These are phyloP conservation scores for Chrysochloris asiatica DNA, from an alignment of 2,113 vertebrate species.

Conservation along the genomic window DNA sequence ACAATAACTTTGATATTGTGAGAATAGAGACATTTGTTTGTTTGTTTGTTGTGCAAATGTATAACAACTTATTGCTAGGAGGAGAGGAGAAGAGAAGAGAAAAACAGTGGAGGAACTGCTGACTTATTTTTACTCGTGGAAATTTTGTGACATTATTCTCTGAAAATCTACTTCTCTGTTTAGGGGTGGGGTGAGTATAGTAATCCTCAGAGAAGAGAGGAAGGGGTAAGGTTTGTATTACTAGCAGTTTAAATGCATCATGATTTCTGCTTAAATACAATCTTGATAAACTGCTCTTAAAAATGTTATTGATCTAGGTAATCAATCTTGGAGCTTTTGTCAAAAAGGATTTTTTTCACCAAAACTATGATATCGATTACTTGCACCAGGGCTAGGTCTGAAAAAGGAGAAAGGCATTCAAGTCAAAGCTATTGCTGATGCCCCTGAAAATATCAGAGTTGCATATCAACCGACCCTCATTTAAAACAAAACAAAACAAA, in stretches of 20 bases:
- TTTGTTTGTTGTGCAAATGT: neutral
- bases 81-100: neutral
- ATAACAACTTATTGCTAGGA: neutral
- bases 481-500: neutral
- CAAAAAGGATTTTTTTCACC: constrained; percentile 67
- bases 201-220: constrained; percentile 16
- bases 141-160: constrained; percentile 7
- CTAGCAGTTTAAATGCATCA: constrained; percentile 74
- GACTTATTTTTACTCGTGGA: neutral
- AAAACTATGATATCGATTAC: constrained; percentile 76
- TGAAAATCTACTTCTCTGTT: constrained; percentile 36
- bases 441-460: constrained; percentile 46
- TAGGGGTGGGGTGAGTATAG: neutral
- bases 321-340: constrained; percentile 66
- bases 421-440: constrained; percentile 60
- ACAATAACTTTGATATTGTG: neutral
- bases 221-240: constrained; percentile 43
- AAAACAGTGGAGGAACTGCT: neutral
- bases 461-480: neutral
- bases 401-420: constrained; percentile 49
- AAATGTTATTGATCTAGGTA: constrained; percentile 54
- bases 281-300: constrained; percentile 80
- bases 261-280: constrained; percentile 71
- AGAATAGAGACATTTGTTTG: neutral
- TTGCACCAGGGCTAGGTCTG: constrained; percentile 37